Evolutionary conservation across 1,140 invertebrate species (phyloP).

Genomic region (Nymphalis io): DNA sequence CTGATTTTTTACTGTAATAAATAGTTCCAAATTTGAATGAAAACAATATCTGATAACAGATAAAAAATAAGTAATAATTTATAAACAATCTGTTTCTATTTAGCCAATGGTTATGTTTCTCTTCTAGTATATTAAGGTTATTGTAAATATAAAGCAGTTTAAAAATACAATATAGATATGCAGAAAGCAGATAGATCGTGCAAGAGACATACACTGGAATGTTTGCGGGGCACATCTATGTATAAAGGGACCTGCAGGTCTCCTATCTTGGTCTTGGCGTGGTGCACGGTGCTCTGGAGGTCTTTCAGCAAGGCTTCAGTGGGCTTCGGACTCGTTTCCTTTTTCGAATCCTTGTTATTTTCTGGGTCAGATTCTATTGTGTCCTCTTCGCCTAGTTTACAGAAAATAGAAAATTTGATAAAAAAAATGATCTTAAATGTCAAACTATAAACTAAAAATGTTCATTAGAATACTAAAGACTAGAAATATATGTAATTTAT

Average conservation of each 20-base stretch:
- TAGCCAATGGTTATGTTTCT: background rate
- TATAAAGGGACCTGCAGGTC: slow-evolving; percentile 81
- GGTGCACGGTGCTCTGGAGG: slow-evolving; percentile 80
- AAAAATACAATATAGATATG: background rate
- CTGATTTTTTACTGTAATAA: background rate
- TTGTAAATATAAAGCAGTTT: background rate
- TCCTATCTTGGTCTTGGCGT: slow-evolving; percentile 82
- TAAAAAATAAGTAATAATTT: background rate
- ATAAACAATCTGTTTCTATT: background rate
- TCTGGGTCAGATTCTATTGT: slow-evolving; percentile 68
- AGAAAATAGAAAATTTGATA: no score
- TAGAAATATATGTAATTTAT: no score
- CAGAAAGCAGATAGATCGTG: slow-evolving; percentile 66
- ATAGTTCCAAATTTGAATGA: background rate
- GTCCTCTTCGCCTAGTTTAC: slow-evolving; percentile 71
- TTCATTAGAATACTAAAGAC: no score
- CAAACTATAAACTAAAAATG: no score
- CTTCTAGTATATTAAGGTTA: background rate
- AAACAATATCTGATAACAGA: background rate
- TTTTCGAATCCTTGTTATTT: slow-evolving; percentile 48
- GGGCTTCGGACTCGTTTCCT: slow-evolving; percentile 64
- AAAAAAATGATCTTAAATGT: no score
- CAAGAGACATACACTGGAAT: slow-evolving; percentile 70
- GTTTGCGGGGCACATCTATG: slow-evolving; percentile 59
- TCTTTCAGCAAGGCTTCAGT: slow-evolving; percentile 71